Evolutionary conservation across 2,113 vertebrate genomes (phyloP).

Genomic region (Misgurnus anguillicaudatus): DNA sequence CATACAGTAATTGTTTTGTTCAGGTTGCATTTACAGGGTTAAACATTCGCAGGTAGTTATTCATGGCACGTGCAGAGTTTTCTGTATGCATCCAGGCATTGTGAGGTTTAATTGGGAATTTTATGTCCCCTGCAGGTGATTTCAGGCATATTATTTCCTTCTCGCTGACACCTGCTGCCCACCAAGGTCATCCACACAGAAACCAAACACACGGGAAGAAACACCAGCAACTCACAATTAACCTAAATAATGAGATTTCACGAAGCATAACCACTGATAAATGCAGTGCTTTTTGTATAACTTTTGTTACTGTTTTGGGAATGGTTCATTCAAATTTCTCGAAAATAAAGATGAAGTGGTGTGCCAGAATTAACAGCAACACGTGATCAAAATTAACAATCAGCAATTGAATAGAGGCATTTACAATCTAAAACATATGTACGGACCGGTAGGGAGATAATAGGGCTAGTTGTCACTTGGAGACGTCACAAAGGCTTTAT

Average conservation of each 20-base stretch:
- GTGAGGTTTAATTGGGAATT: constrained; percentile 73
- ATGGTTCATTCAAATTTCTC: background rate
- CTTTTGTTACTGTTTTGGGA: background rate
- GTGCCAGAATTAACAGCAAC: background rate
- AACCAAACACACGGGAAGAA: constrained; percentile 42
- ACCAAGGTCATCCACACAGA: constrained; percentile 67
- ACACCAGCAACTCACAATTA: constrained; percentile 58
- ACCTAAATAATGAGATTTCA: constrained; percentile 63
- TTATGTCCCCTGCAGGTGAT: constrained; percentile 68
- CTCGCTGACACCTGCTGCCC: constrained; percentile 68
- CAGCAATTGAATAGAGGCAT: background rate
- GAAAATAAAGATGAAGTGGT: background rate
- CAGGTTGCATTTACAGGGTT: background rate
- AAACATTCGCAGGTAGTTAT: constrained; percentile 37
- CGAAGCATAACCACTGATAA: constrained; percentile 13
- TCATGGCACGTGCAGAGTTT: constrained; percentile 60
- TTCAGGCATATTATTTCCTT: constrained; percentile 63
- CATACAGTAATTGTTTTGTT: background rate
- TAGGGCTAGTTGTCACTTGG: too few relatives aligned
- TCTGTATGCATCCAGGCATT: constrained; percentile 60
- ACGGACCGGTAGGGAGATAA: background rate
- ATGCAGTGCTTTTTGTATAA: background rate
- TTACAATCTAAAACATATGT: background rate
- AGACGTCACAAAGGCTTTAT: too few relatives aligned
- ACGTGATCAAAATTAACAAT: background rate